A percentile compares a stretch with the other conserved stretches of the same genome.
phyloP scores from a whole-genome alignment of 2,113 vertebrate species.

The Tylochromis polylepis region DNA sequence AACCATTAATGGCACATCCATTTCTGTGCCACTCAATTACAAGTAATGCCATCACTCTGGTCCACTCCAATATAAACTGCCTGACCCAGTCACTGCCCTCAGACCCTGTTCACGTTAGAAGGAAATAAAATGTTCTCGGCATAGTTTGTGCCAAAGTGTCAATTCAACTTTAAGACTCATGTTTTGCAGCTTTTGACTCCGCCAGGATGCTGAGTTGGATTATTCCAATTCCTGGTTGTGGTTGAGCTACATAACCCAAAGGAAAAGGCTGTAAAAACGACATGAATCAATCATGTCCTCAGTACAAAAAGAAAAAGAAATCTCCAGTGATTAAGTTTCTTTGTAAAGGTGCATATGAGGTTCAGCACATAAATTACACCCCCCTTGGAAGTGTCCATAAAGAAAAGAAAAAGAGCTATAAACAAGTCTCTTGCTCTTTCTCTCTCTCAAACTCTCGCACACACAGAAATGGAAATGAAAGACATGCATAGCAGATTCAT shows the following conservation, averaged over 20 bases:
- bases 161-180: background rate
- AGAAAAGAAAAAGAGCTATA: background rate
- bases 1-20: background rate
- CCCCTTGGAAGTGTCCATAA: background rate
- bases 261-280: background rate
- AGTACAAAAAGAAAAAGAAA: background rate
- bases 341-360: background rate
- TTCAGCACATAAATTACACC: conserved; percentile 9
- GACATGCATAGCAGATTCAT: background rate
- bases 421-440: background rate
- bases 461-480: background rate
- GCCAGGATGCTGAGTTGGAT: background rate
- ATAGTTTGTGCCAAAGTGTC: background rate
- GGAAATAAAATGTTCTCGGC: background rate
- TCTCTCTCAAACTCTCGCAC: background rate
- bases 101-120: background rate
- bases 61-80: background rate
- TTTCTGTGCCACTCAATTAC: background rate
- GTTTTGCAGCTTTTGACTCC: background rate
- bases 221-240: background rate
- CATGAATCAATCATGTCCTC: conserved; percentile 7
- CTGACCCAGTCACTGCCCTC: background rate
- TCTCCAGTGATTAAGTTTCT: background rate
- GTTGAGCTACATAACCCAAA: background rate
- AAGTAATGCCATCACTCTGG: background rate